Percentiles rank a stretch among this genome's conserved stretches.
These are phyloP conservation scores for pig (Sus scrofa) DNA, from an alignment of 2,113 vertebrate species.

Conservation along the genomic window T2T-Sscrofa CM000824.6:143339501-143340000, in stretches of 20 bases:
- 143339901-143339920: neutral
- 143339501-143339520: too few species aligned
- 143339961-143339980: constrained; percentile 6
- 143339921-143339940: neutral
- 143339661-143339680: neutral
- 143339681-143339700: neutral
- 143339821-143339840: neutral
- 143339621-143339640: too few species aligned
- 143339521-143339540: too few species aligned
- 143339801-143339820: neutral
- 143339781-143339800: neutral
- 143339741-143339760: neutral
- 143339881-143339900: constrained; percentile 27
- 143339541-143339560: too few species aligned
- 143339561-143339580: too few species aligned
- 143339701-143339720: neutral
- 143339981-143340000: neutral
- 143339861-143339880: neutral
- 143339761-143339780: neutral
- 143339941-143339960: constrained; percentile 41
- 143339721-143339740: neutral
- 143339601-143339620: too few species aligned
- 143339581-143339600: too few species aligned
- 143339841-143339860: neutral
- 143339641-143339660: too few species aligned